Evolutionary conservation across 2,888 invertebrate species (phyloP).

Genomic region (Craniophora ligustri): DNA sequence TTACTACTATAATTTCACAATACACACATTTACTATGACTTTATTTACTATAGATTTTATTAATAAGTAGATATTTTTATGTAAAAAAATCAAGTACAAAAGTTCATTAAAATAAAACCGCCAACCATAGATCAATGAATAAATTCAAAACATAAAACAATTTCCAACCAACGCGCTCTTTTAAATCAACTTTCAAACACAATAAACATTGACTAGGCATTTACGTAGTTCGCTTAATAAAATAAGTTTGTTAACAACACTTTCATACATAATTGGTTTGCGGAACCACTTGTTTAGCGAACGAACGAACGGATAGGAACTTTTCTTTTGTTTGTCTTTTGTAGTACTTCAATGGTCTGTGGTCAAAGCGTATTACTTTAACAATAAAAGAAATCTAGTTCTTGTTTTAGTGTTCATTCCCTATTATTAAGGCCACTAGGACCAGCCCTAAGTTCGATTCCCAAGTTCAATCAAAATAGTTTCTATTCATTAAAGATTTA

Average conservation of each 20-base stretch:
- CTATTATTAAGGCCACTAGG: too few species aligned
- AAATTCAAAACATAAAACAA: not conserved
- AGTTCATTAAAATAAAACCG: too few species aligned
- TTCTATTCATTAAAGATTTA: too few species aligned
- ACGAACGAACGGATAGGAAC: slow-evolving; percentile 33
- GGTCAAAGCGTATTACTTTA: slow-evolving; percentile 19
- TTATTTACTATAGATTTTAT: too few species aligned
- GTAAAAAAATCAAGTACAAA: too few species aligned
- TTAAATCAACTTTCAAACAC: slow-evolving; percentile 3
- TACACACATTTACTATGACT: too few species aligned
- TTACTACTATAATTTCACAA: too few species aligned
- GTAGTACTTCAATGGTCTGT: slow-evolving; percentile 29
- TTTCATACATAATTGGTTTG: slow-evolving; percentile 54
- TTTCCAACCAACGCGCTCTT: not conserved
- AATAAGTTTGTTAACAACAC: slow-evolving; percentile 53
- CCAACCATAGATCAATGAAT: not conserved
- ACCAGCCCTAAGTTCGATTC: too few species aligned
- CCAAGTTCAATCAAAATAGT: too few species aligned
- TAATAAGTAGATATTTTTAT: too few species aligned
- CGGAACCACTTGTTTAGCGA: slow-evolving; percentile 45
- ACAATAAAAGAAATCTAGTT: too few species aligned
- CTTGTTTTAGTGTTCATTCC: too few species aligned
- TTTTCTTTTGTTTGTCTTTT: slow-evolving; percentile 53
- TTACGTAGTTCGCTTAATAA: slow-evolving; percentile 30
- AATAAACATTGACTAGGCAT: slow-evolving; percentile 14